Percentiles rank a stretch among this genome's conserved stretches.
Conservation (phyloP, 2,113 vertebrate species). For the Nothoprocta pentlandii region DNA sequence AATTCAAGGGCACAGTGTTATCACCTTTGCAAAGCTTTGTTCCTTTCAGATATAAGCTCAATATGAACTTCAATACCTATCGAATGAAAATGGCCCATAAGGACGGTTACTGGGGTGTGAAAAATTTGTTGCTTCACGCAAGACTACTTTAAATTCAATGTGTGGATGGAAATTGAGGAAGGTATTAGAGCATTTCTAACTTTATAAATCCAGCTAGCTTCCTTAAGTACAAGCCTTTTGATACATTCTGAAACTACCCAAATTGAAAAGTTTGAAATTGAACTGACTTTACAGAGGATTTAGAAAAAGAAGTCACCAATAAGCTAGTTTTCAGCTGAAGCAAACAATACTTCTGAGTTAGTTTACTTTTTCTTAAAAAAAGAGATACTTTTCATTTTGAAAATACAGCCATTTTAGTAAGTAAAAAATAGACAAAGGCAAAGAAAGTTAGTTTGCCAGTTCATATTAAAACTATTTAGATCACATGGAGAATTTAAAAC, state of each 20-base stretch:
- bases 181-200: not conserved
- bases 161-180: not conserved
- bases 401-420: not conserved
- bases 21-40: not conserved
- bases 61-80: not conserved
- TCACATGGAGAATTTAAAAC: not conserved
- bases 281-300: not conserved
- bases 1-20: not conserved
- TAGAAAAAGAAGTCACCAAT: not conserved
- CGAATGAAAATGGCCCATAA: not conserved
- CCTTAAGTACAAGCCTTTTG: not conserved
- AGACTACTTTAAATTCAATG: not conserved
- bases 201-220: not conserved
- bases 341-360: not conserved
- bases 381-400: not conserved
- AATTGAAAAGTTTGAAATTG: not conserved
- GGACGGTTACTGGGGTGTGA: not conserved
- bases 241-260: not conserved
- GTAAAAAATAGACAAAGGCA: not conserved
- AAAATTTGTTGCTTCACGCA: not conserved
- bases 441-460: not conserved
- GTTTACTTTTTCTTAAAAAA: not conserved
- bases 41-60: not conserved
- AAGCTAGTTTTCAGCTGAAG: not conserved
- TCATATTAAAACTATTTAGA: not conserved